Evolutionary conservation across 2,797 vertebrate genomes (phyloP), one percentile per base, ranked within the genome.

Genomic region (Otus scops): DNA sequence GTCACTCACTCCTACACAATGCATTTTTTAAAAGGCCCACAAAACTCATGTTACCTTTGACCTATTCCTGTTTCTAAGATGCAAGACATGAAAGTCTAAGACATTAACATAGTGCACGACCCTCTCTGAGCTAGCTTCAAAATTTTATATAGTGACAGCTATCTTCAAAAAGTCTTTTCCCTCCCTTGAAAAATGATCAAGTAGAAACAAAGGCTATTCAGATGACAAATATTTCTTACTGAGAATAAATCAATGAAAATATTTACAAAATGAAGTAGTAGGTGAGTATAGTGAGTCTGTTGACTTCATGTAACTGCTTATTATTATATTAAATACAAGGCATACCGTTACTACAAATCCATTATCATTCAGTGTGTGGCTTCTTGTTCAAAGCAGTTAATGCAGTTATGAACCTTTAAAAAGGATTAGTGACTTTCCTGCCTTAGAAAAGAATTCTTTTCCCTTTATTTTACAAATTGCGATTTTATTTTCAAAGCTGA

Each of bases 401-500:
- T 13, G 61, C 77, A 79, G 78, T 91, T 94, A 90, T 18, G 56
- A 93, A 75, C 84, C 60, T 92, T 91, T 77, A 47, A 76, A 94
- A 94, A 50, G 71, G 74, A 91, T 89, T 85, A 80, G 89, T 32
- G 81, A 85, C 54, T 95, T 93, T 50, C 16, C 64, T 79, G 65
- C 68, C 84, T 76, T 38, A 43, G 65, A 50, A 73, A 79, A 84
- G 48, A 53, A 73, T 81, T 20, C 59, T 56, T 51, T 77, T 59
- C 63, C 70, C 51, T 94, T 77, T 92, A 80, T 86, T 87, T 85
- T 47, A 59, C 92, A 71, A 95, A 93, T 36, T 20, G 38, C 28
- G 45, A 47, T 95, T 95, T 92, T 70, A 71, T 88, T 95, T 95
- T 85, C 59, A 18, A 91, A 85, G 93, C 92, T 51, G 88, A 78